Evolutionary conservation across 2,797 vertebrate genomes (phyloP), one percentile per base, ranked within the genome.

Genomic region (Epinephelus malabaricus): DNA sequence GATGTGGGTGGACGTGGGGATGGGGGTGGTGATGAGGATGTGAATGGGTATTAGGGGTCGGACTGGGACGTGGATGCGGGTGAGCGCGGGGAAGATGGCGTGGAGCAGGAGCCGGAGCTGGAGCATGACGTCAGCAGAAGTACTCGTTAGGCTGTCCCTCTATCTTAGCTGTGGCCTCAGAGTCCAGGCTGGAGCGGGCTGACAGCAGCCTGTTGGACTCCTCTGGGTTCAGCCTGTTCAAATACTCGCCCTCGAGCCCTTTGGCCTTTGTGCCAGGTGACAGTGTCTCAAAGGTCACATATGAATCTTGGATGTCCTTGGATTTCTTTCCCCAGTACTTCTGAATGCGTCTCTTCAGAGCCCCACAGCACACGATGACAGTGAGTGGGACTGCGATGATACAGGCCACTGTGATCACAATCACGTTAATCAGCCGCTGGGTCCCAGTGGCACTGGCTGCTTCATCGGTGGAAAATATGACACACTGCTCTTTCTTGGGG

Each of bases 401-500:
- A 13, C 96, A 96, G 5, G 98, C 98, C 85, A 99, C 97, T 0
- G 97, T 98, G 93, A 99, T 97, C 73, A 98, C 98, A 46, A 99
- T 98, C 34, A 97, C 96, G 0, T 99, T 99, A 86, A 99, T 99
- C 78, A 99, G 96, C 90, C 92, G 96, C 91, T 99, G 98, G 10
- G 97, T 98, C 71, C 97, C 97, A 53, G 96, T 97, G 0, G 98
- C 97, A 0, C 95, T 97, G 49, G 94, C 97, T 40, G 96, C 97
- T 91, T 97, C 97, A 0, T 99, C 96, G 0, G 98, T 99, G 83
- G 98, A 99, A 93, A 99, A 99, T 83, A 99, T 97, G 74, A 98
- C 95, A 63, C 98, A 99, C 82, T 99, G 98, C 86, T 99, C 97
- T 86, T 98, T 98, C 83, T 89, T 97, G 68, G 98, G 98, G 80